Evolutionary conservation across 2,113 vertebrate genomes (phyloP).

Genomic region (Epinephelus lanceolatus): DNA sequence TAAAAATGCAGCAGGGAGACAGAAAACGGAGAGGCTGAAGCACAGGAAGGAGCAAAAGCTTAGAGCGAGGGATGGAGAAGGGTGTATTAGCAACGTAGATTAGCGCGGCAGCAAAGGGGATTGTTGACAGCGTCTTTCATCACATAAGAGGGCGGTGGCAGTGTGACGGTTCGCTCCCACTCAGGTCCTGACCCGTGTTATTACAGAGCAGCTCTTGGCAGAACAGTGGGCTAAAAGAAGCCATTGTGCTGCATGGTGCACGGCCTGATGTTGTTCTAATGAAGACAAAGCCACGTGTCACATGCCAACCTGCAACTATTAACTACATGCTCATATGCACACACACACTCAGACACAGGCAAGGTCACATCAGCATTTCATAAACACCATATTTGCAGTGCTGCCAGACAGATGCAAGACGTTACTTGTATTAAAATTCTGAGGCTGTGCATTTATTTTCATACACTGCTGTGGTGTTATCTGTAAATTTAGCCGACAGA

Average conservation of each 20-base stretch:
- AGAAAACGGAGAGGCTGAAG: conserved; percentile 32
- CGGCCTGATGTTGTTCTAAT: conserved; percentile 81
- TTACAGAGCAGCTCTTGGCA: conserved; percentile 88
- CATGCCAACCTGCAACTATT: conserved; percentile 81
- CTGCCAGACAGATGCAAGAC: conserved; percentile 32
- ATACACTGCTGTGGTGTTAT: conserved; percentile 7
- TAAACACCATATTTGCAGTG: conserved; percentile 27
- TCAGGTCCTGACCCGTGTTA: conserved; percentile 90
- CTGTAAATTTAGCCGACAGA: conserved; percentile 5
- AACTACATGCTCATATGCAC: conserved; percentile 63
- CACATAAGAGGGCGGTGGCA: conserved; percentile 75
- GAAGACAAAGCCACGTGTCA: conserved; percentile 86
- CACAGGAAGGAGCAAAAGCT: conserved; percentile 24
- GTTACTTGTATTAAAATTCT: conserved; percentile 1
- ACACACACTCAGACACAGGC: conserved; percentile 15
- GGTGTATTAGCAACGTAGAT: conserved; percentile 64
- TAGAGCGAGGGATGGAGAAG: conserved; percentile 29
- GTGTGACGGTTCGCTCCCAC: conserved; percentile 84
- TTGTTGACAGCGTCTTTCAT: conserved; percentile 89
- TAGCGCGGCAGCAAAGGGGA: conserved; percentile 72
- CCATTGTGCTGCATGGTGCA: conserved; percentile 75
- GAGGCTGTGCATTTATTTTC: conserved; percentile 30
- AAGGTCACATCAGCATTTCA: conserved; percentile 57
- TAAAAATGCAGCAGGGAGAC: conserved; percentile 9
- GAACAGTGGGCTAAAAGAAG: conserved; percentile 89